These are phyloP conservation scores for Opisthocomus hoazin DNA, from an alignment of 2,113 vertebrate species.

Conservation along the genomic window DNA sequence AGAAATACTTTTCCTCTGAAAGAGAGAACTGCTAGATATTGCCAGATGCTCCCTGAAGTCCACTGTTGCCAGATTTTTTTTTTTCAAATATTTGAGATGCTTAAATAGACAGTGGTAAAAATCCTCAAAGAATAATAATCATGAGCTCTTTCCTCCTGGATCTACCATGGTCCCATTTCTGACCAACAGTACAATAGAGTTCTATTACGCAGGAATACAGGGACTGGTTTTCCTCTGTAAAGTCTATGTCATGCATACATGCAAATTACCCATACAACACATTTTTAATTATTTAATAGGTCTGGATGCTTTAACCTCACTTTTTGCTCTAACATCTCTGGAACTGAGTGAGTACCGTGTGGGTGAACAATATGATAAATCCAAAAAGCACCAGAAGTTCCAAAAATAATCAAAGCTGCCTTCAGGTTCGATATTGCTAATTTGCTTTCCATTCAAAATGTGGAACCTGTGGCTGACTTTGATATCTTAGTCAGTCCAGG, in stretches of 20 bases:
- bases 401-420: background rate
- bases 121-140: background rate
- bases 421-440: background rate
- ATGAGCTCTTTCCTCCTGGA: background rate
- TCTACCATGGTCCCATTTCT: background rate
- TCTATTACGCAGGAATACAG: background rate
- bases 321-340: background rate
- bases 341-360: background rate
- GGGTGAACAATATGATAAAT: background rate
- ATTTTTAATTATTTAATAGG: background rate
- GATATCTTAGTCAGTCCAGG: background rate
- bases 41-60: background rate
- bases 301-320: background rate
- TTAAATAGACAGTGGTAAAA: background rate
- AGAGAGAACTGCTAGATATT: background rate
- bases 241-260: background rate
- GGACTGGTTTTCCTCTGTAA: background rate
- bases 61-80: background rate
- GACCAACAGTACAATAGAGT: background rate
- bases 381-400: background rate
- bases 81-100: background rate
- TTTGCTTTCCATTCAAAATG: slow-evolving; percentile 4
- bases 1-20: background rate
- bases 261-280: background rate
- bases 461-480: background rate